Percentiles rank a stretch among this genome's conserved stretches.
These are phyloP conservation scores for Cantharis rustica DNA, from an alignment of 2,888 invertebrate genomes.

Conservation along the genomic window DNA sequence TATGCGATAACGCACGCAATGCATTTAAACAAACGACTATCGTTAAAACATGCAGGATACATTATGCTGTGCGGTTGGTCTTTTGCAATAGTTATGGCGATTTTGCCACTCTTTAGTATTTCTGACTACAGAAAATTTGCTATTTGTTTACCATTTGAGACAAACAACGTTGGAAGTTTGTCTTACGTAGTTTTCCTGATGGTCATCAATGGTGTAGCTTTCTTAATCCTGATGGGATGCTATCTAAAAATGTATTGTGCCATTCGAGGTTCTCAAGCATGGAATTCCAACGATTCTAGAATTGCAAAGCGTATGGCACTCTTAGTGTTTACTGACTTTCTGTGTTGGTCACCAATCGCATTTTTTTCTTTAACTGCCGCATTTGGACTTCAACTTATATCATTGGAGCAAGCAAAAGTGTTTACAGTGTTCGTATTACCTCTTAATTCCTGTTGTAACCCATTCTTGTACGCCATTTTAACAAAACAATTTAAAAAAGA, in stretches of 20 bases:
- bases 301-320: conserved; percentile 97
- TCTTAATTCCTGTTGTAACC: conserved; percentile 96
- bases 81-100: conserved; percentile 84
- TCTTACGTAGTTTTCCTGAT: conserved; percentile 91
- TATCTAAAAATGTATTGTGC: conserved; percentile 98
- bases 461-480: conserved; percentile 95
- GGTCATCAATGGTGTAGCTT: conserved; percentile 91
- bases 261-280: conserved; percentile 94
- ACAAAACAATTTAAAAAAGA: conserved; percentile 98
- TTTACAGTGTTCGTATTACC: conserved; percentile 96
- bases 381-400: conserved; percentile 87
- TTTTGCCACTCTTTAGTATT: conserved; percentile 86
- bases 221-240: conserved; percentile 92
- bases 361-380: conserved; percentile 94
- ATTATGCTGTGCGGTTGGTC: conserved; percentile 95
- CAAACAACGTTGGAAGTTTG: conserved; percentile 74
- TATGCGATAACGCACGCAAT: conserved; percentile 98
- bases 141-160: conserved; percentile 94
- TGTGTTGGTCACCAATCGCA: conserved; percentile 98
- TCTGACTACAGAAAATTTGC: conserved; percentile 97
- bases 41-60: conserved; percentile 86
- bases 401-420: conserved; percentile 93
- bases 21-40: conserved; percentile 93
- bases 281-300: conserved; percentile 96
- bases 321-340: conserved; percentile 94